These are phyloP conservation scores for Dinocampus coccinellae DNA, from an alignment of 2,888 invertebrate genomes.

Conservation along the genomic window DNA sequence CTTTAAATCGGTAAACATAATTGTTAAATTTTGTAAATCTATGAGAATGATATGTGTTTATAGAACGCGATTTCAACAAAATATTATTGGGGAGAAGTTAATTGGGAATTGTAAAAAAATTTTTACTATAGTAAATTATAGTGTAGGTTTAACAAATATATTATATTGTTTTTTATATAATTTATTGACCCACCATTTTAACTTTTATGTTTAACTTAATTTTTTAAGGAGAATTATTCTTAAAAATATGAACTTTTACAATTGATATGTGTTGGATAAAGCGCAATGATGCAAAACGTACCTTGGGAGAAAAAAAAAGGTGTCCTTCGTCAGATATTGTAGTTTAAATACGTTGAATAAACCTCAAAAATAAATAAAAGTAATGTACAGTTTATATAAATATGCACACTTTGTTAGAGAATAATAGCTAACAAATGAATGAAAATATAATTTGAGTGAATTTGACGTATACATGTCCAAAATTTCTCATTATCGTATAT, in stretches of 20 bases:
- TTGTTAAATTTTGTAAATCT: background rate
- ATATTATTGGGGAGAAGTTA: background rate
- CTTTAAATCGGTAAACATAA: background rate
- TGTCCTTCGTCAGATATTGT: background rate
- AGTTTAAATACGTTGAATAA: background rate
- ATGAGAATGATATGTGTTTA: background rate
- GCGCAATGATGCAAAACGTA: background rate
- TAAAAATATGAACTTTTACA: background rate
- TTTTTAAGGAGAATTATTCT: background rate
- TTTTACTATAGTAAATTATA: background rate
- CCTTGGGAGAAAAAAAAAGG: background rate
- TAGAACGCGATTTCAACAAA: too few species aligned
- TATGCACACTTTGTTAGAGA: background rate
- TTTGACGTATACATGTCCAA: background rate
- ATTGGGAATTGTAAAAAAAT: slow-evolving; percentile 18
- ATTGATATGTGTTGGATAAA: background rate
- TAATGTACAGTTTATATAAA: background rate
- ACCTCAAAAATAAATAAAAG: background rate
- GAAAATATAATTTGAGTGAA: background rate
- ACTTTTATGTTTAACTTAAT: background rate
- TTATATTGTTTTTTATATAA: background rate
- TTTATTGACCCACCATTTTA: background rate
- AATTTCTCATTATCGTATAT: background rate
- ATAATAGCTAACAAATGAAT: background rate
- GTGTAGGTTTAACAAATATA: background rate